These are phyloP conservation scores for Hepsetus odoe DNA, from an alignment of 2,113 vertebrate genomes.

Conservation along the genomic window DNA sequence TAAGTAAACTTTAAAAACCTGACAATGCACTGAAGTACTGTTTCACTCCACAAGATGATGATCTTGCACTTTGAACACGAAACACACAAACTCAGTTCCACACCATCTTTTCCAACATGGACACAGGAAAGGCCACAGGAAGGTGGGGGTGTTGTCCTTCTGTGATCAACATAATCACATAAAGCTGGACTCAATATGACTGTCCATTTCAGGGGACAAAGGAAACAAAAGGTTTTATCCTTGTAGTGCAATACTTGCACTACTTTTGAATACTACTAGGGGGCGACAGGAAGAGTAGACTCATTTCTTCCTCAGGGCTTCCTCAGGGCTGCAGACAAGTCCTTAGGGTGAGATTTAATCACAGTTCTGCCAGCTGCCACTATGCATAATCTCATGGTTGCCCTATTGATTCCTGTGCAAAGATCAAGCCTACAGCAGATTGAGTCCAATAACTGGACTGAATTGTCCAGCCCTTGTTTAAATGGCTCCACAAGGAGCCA, in stretches of 20 bases:
- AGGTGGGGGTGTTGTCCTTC: background rate
- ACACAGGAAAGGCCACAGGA: background rate
- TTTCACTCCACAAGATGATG: slow-evolving; percentile 58
- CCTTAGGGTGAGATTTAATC: slow-evolving; percentile 49
- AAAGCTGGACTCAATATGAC: background rate
- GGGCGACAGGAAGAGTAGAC: slow-evolving; percentile 38
- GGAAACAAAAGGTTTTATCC: slow-evolving; percentile 18
- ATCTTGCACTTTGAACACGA: slow-evolving; percentile 31
- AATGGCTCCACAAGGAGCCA: slow-evolving; percentile 36
- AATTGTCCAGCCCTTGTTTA: slow-evolving; percentile 52
- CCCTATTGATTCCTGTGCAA: slow-evolving; percentile 48
- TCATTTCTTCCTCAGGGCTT: background rate
- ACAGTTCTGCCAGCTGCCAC: slow-evolving; percentile 35
- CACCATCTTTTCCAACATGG: background rate
- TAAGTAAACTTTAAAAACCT: too few species aligned
- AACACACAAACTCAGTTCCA: background rate
- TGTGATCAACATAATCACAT: slow-evolving; percentile 9
- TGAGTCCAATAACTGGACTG: slow-evolving; percentile 52
- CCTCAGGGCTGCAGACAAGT: slow-evolving; percentile 41
- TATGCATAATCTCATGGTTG: slow-evolving; percentile 23
- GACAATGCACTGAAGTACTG: slow-evolving; percentile 14
- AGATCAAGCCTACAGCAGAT: slow-evolving; percentile 44
- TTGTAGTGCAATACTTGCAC: background rate
- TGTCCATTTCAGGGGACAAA: slow-evolving; percentile 16
- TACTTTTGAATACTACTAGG: slow-evolving; percentile 25